Percentiles rank a stretch among this genome's conserved stretches.
Evolutionary conservation across 1,140 invertebrate species (phyloP).

Genomic region (Euwallacea fornicatus): DNA sequence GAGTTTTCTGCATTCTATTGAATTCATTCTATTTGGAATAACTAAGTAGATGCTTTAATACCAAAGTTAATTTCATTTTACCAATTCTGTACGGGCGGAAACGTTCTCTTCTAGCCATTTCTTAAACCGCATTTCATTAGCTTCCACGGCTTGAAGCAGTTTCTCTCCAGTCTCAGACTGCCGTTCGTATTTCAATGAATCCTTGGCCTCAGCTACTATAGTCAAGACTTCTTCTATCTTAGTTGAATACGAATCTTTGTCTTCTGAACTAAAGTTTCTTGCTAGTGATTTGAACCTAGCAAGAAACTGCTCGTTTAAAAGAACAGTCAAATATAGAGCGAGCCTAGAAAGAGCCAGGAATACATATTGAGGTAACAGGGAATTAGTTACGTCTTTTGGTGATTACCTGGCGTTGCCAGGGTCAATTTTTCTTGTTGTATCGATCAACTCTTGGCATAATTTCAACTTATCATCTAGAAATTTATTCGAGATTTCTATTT

Average conservation of each 20-base stretch:
- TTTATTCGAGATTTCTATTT: conserved; percentile 47
- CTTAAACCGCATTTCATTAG: background rate
- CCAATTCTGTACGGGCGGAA: too few species aligned
- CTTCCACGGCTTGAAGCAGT: conserved; percentile 20
- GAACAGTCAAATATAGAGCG: conserved; percentile 30
- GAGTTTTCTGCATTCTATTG: too few species aligned
- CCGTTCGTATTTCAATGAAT: conserved; percentile 22
- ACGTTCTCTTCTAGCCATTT: conserved; percentile 1
- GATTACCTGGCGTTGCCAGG: conserved; percentile 60
- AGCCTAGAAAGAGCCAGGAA: conserved; percentile 28
- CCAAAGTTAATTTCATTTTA: too few species aligned
- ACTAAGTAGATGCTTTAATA: too few species aligned
- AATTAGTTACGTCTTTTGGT: background rate
- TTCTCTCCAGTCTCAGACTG: conserved; percentile 25
- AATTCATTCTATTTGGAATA: too few species aligned
- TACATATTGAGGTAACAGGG: background rate
- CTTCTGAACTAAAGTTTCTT: conserved; percentile 20
- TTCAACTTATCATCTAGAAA: conserved; percentile 64
- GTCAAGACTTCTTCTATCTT: conserved; percentile 28
- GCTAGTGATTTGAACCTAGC: conserved; percentile 29
- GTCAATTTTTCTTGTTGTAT: conserved; percentile 66
- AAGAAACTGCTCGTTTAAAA: conserved; percentile 35
- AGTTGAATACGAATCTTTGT: conserved; percentile 5
- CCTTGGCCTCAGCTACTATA: conserved; percentile 20
- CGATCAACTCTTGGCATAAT: conserved; percentile 67